These are phyloP conservation scores for Ectropis crepuscularia DNA, from an alignment of 2,888 invertebrate genomes.

Conservation along the genomic window DNA sequence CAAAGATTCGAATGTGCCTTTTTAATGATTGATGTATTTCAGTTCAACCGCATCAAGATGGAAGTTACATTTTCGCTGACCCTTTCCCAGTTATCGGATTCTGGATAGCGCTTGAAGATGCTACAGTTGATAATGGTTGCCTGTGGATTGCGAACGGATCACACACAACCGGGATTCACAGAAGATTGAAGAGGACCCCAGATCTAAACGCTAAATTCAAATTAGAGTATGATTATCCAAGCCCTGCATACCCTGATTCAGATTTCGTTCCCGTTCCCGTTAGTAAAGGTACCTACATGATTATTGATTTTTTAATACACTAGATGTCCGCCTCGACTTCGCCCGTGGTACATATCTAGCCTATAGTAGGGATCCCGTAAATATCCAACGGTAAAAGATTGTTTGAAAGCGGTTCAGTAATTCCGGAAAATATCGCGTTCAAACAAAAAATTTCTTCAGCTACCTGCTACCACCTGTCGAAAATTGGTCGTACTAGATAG, in stretches of 20 bases:
- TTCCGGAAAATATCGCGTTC: no score
- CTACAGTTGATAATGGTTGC: conserved; percentile 96
- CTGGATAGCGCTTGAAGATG: conserved; percentile 98
- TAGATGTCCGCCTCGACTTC: no score
- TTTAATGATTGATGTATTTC: no score
- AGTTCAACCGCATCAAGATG: conserved; percentile 94
- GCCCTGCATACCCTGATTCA: conserved; percentile 88
- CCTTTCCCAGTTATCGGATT: conserved; percentile 93
- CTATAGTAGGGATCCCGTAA: no score
- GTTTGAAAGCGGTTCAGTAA: no score
- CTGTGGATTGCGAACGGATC: conserved; percentile 96
- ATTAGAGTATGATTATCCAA: conserved; percentile 88
- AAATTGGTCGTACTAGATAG: no score
- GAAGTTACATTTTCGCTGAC: conserved; percentile 93
- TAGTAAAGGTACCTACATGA: conserved; percentile 88
- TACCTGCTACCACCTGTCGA: no score
- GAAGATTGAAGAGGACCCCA: conserved; percentile 89
- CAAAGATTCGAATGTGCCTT: no score
- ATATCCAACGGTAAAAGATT: no score
- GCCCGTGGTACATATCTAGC: no score
- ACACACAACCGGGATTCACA: conserved; percentile 92
- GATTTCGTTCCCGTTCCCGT: conserved; percentile 92
- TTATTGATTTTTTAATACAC: no score
- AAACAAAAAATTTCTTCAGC: no score
- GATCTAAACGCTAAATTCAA: conserved; percentile 85